phyloP scores from a whole-genome alignment of 2,888 invertebrate genomes.

The Drosophila infuscata region DNA sequence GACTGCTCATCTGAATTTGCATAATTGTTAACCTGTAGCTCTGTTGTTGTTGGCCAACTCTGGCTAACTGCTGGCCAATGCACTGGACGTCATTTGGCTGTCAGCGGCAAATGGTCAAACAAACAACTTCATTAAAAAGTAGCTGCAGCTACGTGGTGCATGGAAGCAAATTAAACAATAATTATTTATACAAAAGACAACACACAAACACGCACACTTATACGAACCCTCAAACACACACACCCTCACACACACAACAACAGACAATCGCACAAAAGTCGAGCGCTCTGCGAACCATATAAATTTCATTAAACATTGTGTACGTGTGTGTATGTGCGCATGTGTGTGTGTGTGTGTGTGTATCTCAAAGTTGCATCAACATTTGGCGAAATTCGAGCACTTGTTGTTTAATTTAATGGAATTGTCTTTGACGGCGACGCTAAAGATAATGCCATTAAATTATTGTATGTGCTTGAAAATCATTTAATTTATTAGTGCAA shows the following conservation, averaged over 20 bases:
- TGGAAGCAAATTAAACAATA: conserved; percentile 73
- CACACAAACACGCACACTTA: background rate
- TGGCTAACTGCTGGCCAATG: conserved; percentile 31
- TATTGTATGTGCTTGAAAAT: conserved; percentile 63
- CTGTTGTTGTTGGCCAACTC: background rate
- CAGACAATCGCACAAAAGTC: conserved; percentile 35
- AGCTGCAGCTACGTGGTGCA: conserved; percentile 19
- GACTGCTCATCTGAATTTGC: conserved; percentile 52
- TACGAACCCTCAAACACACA: conserved; percentile 1
- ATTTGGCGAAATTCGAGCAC: conserved; percentile 63
- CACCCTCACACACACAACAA: conserved; percentile 21
- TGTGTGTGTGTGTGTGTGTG: conserved; percentile 19
- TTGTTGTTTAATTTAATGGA: conserved; percentile 73
- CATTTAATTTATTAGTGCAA: conserved; percentile 66
- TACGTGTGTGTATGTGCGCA: background rate
- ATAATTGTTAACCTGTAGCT: conserved; percentile 38
- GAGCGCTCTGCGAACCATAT: conserved; percentile 52
- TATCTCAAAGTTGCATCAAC: conserved; percentile 54
- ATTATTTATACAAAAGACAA: conserved; percentile 65
- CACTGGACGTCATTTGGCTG: conserved; percentile 46
- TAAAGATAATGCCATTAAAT: conserved; percentile 63
- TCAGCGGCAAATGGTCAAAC: conserved; percentile 43
- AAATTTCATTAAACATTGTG: conserved; percentile 60
- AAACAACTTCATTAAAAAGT: conserved; percentile 65
- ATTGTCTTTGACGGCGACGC: conserved; percentile 44